These are phyloP conservation scores for Trachymyrmex septentrionalis DNA, from an alignment of 1,140 invertebrate genomes.

Conservation along the genomic window DNA sequence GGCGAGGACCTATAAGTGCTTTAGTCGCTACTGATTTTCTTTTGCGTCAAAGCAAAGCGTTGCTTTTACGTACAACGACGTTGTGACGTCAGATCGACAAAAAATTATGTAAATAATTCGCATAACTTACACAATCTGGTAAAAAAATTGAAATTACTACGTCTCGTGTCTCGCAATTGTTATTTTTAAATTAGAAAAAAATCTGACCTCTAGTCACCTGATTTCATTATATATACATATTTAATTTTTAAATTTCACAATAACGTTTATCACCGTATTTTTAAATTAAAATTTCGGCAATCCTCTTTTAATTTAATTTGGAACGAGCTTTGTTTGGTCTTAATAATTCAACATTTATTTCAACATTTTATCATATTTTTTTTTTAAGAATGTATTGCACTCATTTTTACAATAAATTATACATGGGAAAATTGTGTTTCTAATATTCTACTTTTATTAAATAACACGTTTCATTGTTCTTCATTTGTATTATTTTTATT, in stretches of 20 bases:
- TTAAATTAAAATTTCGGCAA: background rate
- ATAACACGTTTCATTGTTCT: too few relatives aligned
- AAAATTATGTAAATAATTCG: background rate
- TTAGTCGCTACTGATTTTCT: background rate
- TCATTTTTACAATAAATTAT: too few relatives aligned
- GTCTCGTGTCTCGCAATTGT: background rate
- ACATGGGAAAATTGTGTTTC: too few relatives aligned
- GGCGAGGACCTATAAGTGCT: background rate
- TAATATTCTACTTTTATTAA: too few relatives aligned
- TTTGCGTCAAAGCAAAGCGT: background rate
- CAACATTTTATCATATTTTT: too few relatives aligned
- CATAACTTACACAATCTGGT: background rate
- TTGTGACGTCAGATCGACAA: background rate
- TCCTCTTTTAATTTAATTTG: too few relatives aligned
- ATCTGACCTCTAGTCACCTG: background rate
- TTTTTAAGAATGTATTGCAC: background rate
- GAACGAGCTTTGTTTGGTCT: background rate
- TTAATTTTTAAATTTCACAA: too few relatives aligned
- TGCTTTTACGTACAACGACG: background rate
- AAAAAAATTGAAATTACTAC: background rate
- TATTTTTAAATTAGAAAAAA: background rate
- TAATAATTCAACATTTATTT: background rate
- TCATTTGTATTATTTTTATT: too few relatives aligned
- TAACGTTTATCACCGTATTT: too few relatives aligned
- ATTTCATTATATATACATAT: too few relatives aligned